Conservation (phyloP, 2,888 invertebrate genomes). For the Dasypogon diadema region DNA sequence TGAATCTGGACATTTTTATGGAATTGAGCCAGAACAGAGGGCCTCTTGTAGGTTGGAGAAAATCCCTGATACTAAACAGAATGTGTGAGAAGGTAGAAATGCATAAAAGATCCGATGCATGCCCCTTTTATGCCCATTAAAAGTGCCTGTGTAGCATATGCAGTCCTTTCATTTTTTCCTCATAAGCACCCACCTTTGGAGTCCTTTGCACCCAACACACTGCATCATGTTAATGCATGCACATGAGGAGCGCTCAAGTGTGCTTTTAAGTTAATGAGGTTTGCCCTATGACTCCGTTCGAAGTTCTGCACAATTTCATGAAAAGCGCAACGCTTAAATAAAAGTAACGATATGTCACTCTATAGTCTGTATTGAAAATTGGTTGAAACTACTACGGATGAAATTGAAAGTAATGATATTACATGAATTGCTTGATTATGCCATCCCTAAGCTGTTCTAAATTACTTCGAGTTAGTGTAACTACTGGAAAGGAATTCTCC, state of each 20-base stretch:
- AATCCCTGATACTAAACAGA: neutral
- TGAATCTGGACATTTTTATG: too few relatives aligned
- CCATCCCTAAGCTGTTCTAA: too few relatives aligned
- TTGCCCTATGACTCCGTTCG: conserved; percentile 27
- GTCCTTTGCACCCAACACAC: conserved; percentile 11
- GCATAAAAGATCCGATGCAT: conserved; percentile 35
- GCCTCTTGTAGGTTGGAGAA: neutral
- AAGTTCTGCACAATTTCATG: conserved; percentile 17
- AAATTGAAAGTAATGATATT: too few relatives aligned
- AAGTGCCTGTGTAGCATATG: conserved; percentile 20
- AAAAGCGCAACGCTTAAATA: conserved; percentile 19
- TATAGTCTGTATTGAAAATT: neutral
- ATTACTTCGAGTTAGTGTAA: too few relatives aligned
- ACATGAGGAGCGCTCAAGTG: conserved; percentile 35
- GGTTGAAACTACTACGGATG: too few relatives aligned
- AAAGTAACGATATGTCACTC: neutral
- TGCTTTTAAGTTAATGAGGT: conserved; percentile 45
- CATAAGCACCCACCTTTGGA: conserved; percentile 6
- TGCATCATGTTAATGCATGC: conserved; percentile 35
- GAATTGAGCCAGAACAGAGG: too few relatives aligned
- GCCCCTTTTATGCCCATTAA: conserved; percentile 34
- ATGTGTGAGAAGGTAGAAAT: conserved; percentile 20
- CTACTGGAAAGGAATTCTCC: too few relatives aligned
- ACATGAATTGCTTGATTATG: too few relatives aligned
- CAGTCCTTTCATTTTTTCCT: conserved; percentile 27